Percentiles rank a stretch among this genome's conserved stretches.
Evolutionary conservation across 2,113 vertebrate genomes (phyloP).

Genomic region (Fulmarus glacialis): DNA sequence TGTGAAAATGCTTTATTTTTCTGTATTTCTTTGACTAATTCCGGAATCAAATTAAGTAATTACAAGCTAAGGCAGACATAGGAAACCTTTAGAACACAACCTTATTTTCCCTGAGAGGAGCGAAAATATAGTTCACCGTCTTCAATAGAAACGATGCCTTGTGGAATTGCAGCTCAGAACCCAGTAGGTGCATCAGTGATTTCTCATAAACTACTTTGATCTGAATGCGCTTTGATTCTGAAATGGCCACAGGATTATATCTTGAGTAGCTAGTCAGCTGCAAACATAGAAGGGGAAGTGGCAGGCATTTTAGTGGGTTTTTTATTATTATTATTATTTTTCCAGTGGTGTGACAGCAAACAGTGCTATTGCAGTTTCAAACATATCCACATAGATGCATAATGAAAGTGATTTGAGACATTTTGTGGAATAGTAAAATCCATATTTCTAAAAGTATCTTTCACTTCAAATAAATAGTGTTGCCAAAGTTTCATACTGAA

Average conservation of each 20-base stretch:
- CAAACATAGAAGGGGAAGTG: neutral
- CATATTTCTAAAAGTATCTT: neutral
- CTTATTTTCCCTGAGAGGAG: neutral
- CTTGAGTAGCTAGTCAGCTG: neutral
- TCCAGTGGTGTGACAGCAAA: neutral
- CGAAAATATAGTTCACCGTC: neutral
- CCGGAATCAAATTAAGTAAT: neutral
- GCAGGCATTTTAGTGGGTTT: neutral
- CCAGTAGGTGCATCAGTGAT: neutral
- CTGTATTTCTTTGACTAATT: neutral
- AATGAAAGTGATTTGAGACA: neutral
- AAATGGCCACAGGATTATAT: neutral
- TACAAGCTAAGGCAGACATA: neutral
- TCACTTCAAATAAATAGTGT: neutral
- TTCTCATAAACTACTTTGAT: constrained; percentile 3
- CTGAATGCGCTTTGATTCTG: constrained; percentile 35
- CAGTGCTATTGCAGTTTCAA: neutral
- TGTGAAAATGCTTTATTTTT: neutral
- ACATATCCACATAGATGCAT: neutral
- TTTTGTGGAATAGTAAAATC: neutral
- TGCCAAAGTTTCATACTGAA: neutral
- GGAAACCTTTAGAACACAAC: neutral
- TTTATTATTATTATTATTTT: neutral
- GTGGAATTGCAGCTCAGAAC: neutral
- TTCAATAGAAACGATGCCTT: neutral